A percentile compares a stretch with the other conserved stretches of the same genome.
Conservation (phyloP, 2,113 vertebrate genomes). For the Thalassoma bifasciatum region DNA sequence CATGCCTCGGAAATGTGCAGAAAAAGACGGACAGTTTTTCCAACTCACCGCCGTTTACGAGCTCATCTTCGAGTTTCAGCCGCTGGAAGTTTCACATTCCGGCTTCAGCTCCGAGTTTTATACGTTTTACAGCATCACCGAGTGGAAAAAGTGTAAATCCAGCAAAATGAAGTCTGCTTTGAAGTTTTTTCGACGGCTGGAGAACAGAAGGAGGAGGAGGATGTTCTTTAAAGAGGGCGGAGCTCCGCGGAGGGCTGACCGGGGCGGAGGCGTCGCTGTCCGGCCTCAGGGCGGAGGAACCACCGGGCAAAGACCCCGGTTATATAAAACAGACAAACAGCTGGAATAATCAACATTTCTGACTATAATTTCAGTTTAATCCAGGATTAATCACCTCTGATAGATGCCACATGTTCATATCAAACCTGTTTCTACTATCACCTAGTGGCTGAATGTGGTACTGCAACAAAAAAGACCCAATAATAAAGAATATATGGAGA, state of each 20-base stretch:
- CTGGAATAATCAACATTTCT: background rate
- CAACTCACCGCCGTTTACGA: conserved; percentile 61
- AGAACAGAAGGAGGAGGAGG: conserved; percentile 26
- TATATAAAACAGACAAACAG: background rate
- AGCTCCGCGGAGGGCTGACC: conserved; percentile 10
- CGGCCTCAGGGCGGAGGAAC: background rate
- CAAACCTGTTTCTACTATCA: background rate
- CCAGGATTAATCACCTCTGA: too few species aligned
- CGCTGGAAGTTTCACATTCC: conserved; percentile 24
- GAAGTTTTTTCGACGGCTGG: conserved; percentile 46
- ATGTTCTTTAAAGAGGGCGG: conserved; percentile 47
- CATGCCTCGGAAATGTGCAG: conserved; percentile 5
- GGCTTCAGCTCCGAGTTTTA: background rate
- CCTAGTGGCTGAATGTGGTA: background rate
- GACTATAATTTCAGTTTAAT: too few species aligned
- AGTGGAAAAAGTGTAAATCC: background rate
- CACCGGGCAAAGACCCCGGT: background rate
- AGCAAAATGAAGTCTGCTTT: background rate
- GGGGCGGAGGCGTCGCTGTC: conserved; percentile 21
- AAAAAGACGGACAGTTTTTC: conserved; percentile 1
- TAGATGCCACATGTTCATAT: background rate
- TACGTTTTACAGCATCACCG: background rate
- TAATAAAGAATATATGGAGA: too few species aligned
- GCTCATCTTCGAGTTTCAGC: conserved; percentile 26
- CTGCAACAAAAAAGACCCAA: conserved; percentile 7